These are phyloP conservation scores for Leucosticte australis DNA, from an alignment of 2,113 vertebrate genomes.

Conservation along the genomic window DNA sequence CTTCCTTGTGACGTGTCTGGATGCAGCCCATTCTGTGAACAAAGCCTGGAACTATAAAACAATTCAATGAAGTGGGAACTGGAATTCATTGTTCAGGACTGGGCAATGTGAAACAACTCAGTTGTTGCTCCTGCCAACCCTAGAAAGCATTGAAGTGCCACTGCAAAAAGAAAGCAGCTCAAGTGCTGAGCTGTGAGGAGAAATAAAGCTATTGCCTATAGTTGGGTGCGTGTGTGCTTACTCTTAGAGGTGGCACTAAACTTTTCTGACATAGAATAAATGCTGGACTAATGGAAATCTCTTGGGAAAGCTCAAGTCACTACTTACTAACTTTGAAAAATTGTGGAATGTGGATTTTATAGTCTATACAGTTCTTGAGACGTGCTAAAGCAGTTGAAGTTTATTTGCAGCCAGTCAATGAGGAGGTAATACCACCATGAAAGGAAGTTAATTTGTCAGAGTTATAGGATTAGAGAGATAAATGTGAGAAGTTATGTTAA, in stretches of 20 bases:
- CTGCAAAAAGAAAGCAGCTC: background rate
- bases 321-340: background rate
- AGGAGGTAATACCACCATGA: background rate
- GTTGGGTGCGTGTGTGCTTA: fast-evolving
- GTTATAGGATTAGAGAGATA: background rate
- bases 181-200: background rate
- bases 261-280: background rate
- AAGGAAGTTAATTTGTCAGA: background rate
- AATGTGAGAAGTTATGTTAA: background rate
- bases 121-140: background rate
- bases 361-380: background rate
- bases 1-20: background rate
- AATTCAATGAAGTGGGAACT: background rate
- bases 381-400: background rate
- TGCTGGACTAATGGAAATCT: background rate
- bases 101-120: background rate
- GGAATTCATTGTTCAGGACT: background rate
- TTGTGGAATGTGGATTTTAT: background rate
- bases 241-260: background rate
- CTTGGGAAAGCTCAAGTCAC: background rate
- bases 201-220: background rate
- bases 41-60: slow-evolving; percentile 17
- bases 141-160: background rate
- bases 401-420: background rate
- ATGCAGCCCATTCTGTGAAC: background rate